Evolutionary conservation across 2,797 vertebrate species (phyloP), one percentile per base, ranked within the genome.

Genomic region (Meriones psammophilus): DNA sequence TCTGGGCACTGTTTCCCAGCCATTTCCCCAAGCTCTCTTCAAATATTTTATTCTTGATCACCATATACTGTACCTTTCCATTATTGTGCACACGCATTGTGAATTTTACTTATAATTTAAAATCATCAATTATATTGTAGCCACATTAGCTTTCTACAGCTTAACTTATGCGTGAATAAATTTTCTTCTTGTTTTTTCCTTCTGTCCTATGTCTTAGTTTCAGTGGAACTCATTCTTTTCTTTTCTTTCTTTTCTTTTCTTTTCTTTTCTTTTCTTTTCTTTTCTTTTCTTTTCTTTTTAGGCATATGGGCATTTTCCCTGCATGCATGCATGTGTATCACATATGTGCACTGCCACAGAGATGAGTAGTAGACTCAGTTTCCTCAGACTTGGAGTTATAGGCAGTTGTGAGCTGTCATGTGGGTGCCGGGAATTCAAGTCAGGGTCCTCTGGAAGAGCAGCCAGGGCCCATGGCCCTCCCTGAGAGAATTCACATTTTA

Each of bases 81-180:
- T 26, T 77, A 54, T 28, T 89, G 8, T 39, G 60, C n/a, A 58
- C 5, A 58, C 20, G 69, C 26, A 86, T 66, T 76, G 79, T n/a
- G 56, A 88, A 91, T 74, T 94, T 89, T 91, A 89, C 50, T 91
- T 86, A 71, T 85, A 88, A 80, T 17, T 58, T 54, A 56, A 71
- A 87, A 66, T 93, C 66, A 54, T 77, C 28, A 89, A 28, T 1
- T 76, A 28, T 28, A n/a, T 60, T 87, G 28, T 68, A 78, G 54
- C 13, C 33, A 28, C 20, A 56, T 14, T 30, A 78, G 39, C 6
- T 64, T 93, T 88, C 18, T 84, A 88, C 50, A 46, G 15, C 20
- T 89, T 94, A 62, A 76, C 12, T 20, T 89, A 95, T 68, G 86
- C 22, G 56, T 78, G 8, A 50, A 71, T 50, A 71, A 86, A 71